Conservation (phyloP, 2,888 invertebrate species). For the Drosophila meridionalis region DNA sequence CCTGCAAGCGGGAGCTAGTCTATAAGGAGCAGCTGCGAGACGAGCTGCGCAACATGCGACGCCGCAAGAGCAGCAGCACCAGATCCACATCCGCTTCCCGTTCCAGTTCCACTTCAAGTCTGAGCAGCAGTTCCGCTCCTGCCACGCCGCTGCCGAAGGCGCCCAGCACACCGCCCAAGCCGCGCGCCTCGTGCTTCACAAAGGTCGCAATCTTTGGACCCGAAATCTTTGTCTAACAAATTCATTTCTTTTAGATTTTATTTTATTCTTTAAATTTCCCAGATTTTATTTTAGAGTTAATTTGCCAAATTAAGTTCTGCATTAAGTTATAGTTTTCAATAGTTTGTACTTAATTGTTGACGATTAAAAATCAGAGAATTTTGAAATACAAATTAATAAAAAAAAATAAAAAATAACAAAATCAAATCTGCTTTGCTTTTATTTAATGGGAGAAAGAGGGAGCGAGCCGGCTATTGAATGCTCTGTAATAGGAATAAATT, state of each 20-base stretch:
- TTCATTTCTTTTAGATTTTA: neutral
- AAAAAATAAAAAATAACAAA: neutral
- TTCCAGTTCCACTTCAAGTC: neutral
- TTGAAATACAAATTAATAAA: conserved; percentile 18
- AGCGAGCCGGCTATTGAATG: neutral
- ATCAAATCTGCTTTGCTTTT: neutral
- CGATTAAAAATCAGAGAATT: conserved; percentile 75
- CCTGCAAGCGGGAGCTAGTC: conserved; percentile 68
- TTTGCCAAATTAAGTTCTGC: neutral
- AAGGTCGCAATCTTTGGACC: conserved; percentile 57
- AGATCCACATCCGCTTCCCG: neutral
- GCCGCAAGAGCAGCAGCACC: conserved; percentile 31
- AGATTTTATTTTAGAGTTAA: neutral
- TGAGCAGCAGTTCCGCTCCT: neutral
- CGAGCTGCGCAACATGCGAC: conserved; percentile 54
- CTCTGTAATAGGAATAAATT: neutral
- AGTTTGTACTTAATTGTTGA: conserved; percentile 70
- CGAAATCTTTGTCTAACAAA: conserved; percentile 62
- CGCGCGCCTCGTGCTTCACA: conserved; percentile 6
- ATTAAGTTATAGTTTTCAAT: conserved; percentile 19
- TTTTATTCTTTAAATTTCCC: neutral
- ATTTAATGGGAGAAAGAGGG: conserved; percentile 1
- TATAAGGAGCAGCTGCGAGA: conserved; percentile 71
- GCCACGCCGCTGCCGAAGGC: conserved; percentile 15
- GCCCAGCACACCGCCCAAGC: conserved; percentile 68